Evolutionary conservation across 2,888 invertebrate genomes (phyloP), one percentile per base, ranked within the genome.

Genomic region (Nymphalis c-album): DNA sequence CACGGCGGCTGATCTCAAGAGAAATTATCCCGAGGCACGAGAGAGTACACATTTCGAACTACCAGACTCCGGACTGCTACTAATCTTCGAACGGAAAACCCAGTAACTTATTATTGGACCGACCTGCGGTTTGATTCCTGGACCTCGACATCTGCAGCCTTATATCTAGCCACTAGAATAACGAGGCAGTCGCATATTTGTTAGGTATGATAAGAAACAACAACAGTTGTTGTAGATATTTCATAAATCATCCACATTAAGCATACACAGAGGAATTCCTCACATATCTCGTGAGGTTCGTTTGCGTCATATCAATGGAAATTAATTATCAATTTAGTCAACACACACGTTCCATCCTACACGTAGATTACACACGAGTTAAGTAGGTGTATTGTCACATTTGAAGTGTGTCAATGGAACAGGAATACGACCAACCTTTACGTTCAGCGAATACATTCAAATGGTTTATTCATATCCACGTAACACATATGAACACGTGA

Each of bases 401-500:
- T 51, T n/a, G 62, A 71, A 64, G 67, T 69, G 60, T 71, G 72
- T 69, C 69, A 73, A 66, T 68, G 51, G 72, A 50, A 63, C 71
- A 70, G 62, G 57, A 67, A 35, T 59, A 26, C 40, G 40, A 61
- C 31, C 20, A 51, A 63, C 63, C 16, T 69, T 65, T 59, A 64
- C 60, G 58, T 46, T 67, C 59, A 62, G 55, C 67, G 57, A 63
- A 65, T 60, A 57, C 60, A 59, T 66, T 26, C 51, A 48, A 64
- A 71, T 73, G 68, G 67, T 71, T 73, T 73, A 73, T 73, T 73
- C 72, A 73, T 73, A 66, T 67, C 66, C 64, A 64, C 60, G 51
- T 63, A 61, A 47, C 40, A 55, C 63, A 63, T 60, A 48, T 51
- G 60, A n/a, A 20, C 63, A 59, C 69, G 71, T 69, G 71, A 59